Percentiles rank a stretch among this genome's conserved stretches.
Conservation (phyloP, 1,140 invertebrate species). For the Heliconius eleuchia region DNA sequence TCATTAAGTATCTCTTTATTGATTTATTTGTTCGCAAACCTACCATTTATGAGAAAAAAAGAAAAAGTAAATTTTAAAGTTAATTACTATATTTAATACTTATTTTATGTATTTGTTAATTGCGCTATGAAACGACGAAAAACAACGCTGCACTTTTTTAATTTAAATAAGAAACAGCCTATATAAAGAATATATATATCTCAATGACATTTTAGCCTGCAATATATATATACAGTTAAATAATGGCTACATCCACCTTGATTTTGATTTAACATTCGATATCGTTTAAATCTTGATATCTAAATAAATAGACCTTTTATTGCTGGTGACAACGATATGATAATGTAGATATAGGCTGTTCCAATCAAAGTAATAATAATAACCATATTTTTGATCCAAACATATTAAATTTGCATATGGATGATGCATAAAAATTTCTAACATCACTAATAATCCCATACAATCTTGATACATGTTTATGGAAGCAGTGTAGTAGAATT, state of each 20-base stretch:
- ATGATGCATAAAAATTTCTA: not conserved
- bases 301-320: not conserved
- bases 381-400: not conserved
- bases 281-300: not conserved
- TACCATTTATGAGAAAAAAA: too few species aligned
- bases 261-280: not conserved
- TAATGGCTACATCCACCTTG: not conserved
- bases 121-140: too few species aligned
- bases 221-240: too few species aligned
- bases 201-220: too few species aligned
- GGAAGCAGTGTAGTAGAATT: not conserved
- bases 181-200: too few species aligned
- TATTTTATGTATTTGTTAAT: too few species aligned
- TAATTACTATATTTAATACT: too few species aligned
- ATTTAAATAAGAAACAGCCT: too few species aligned
- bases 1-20: too few species aligned
- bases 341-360: not conserved
- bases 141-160: too few species aligned
- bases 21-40: too few species aligned
- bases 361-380: not conserved
- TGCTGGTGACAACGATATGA: not conserved
- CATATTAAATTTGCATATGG: not conserved
- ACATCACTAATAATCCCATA: not conserved
- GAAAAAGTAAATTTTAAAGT: too few species aligned
- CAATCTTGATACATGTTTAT: not conserved